These are phyloP conservation scores for Elysia chlorotica DNA, from an alignment of 1,140 invertebrate species.

Conservation along the genomic window DNA sequence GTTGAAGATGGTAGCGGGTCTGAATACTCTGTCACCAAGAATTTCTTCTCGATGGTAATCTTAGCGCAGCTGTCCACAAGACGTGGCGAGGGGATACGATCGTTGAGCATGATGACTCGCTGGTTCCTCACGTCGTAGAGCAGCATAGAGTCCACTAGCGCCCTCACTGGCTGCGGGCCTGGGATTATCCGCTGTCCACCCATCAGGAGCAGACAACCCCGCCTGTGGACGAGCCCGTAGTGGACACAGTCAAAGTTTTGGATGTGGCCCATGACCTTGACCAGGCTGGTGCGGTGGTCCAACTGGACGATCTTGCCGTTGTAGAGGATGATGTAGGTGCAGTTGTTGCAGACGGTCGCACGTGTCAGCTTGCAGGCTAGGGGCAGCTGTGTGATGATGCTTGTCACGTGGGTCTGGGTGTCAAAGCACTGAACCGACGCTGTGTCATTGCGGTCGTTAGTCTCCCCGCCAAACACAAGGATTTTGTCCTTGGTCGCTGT, in stretches of 20 bases:
- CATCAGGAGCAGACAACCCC: conserved; percentile 42
- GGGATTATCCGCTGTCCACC: conserved; percentile 44
- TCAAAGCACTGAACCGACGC: conserved; percentile 49
- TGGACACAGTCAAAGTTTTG: conserved; percentile 49
- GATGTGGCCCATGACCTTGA: conserved; percentile 37
- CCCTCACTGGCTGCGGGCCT: conserved; percentile 24
- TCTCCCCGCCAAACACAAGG: conserved; percentile 51
- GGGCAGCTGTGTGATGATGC: conserved; percentile 40
- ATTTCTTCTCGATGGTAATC: conserved; percentile 45
- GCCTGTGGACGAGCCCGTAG: conserved; percentile 48
- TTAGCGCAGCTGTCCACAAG: conserved; percentile 53
- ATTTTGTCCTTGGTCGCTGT: conserved; percentile 44
- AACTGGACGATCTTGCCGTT: conserved; percentile 46
- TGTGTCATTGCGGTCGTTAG: conserved; percentile 47
- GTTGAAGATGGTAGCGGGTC: neutral
- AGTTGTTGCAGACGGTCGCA: conserved; percentile 39
- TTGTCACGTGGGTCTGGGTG: conserved; percentile 35
- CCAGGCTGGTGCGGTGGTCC: conserved; percentile 10
- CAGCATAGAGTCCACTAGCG: conserved; percentile 44
- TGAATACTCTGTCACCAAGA: conserved; percentile 26
- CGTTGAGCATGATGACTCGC: conserved; percentile 36
- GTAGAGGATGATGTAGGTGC: conserved; percentile 48
- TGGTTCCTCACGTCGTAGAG: conserved; percentile 41
- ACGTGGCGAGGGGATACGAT: conserved; percentile 44
- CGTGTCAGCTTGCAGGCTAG: conserved; percentile 48